phyloP scores from a whole-genome alignment of 2,888 invertebrate genomes.

The Ametastegia equiseti region DNA sequence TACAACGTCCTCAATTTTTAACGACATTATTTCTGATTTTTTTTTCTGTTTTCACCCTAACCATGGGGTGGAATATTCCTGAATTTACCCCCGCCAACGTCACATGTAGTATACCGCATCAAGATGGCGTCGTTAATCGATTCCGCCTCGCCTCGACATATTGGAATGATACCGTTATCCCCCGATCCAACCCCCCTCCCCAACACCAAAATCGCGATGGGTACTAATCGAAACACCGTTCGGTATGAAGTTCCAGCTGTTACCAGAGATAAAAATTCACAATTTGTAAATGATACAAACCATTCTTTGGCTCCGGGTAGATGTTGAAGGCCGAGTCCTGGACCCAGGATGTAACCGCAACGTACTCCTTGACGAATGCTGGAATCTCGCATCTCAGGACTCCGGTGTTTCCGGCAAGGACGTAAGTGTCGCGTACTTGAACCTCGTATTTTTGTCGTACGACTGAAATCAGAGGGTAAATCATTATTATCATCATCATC shows the following conservation, averaged over 20 bases:
- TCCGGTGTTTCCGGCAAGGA: conserved; percentile 93
- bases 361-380: conserved; percentile 91
- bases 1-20: neutral
- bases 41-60: no score
- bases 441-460: conserved; percentile 92
- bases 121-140: conserved; percentile 45
- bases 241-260: no score
- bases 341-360: conserved; percentile 93
- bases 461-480: conserved; percentile 79
- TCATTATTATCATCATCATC: no score
- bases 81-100: conserved; percentile 25
- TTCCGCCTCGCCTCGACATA: conserved; percentile 36
- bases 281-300: conserved; percentile 67
- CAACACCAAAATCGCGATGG: no score
- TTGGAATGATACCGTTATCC: conserved; percentile 33
- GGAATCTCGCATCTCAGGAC: conserved; percentile 94
- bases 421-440: conserved; percentile 94
- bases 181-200: neutral
- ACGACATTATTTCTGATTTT: neutral
- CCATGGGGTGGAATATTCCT: neutral
- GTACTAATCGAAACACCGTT: neutral
- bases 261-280: neutral
- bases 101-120: conserved; percentile 14
- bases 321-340: conserved; percentile 89
- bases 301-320: conserved; percentile 86